These are phyloP conservation scores for Cyprinodon variegatus DNA, from an alignment of 2,113 vertebrate genomes.

Conservation along the genomic window DNA sequence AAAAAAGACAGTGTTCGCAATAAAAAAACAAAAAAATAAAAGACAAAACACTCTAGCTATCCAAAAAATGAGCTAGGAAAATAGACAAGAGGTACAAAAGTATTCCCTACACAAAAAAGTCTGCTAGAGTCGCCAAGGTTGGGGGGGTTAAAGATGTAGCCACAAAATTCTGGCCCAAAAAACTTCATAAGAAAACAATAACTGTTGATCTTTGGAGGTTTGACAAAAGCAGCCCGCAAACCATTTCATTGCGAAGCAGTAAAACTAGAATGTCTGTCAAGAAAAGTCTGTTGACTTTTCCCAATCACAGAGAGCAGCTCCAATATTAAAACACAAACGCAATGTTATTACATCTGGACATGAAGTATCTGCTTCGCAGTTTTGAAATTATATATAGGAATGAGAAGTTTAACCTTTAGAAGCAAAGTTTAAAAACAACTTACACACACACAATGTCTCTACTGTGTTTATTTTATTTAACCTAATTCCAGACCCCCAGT, in stretches of 20 bases:
- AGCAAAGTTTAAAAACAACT: constrained; percentile 52
- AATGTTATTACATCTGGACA: constrained; percentile 73
- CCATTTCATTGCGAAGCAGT: constrained; percentile 53
- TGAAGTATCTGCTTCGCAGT: constrained; percentile 46
- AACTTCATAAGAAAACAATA: constrained; percentile 52
- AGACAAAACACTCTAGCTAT: constrained; percentile 50
- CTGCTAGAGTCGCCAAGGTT: constrained; percentile 48
- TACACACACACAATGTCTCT: constrained; percentile 59
- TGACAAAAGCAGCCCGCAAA: constrained; percentile 18
- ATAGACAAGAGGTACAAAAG: constrained; percentile 63
- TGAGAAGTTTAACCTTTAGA: constrained; percentile 28
- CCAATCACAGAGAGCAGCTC: constrained; percentile 39
- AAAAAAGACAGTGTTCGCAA: constrained; percentile 67
- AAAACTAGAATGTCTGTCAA: constrained; percentile 57
- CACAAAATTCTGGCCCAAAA: constrained; percentile 44
- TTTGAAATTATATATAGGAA: constrained; percentile 50
- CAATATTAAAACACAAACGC: constrained; percentile 58
- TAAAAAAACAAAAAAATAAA: constrained; percentile 30
- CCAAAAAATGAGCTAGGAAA: constrained; percentile 71
- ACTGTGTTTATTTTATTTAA: constrained; percentile 64
- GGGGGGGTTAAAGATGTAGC: constrained; percentile 48
- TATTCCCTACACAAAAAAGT: constrained; percentile 55
- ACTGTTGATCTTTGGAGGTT: constrained; percentile 49
- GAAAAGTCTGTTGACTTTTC: constrained; percentile 60
- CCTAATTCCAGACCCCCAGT: constrained; percentile 68